phyloP scores from a whole-genome alignment of 2,888 invertebrate species.

The Drosophila fungiperda region DNA sequence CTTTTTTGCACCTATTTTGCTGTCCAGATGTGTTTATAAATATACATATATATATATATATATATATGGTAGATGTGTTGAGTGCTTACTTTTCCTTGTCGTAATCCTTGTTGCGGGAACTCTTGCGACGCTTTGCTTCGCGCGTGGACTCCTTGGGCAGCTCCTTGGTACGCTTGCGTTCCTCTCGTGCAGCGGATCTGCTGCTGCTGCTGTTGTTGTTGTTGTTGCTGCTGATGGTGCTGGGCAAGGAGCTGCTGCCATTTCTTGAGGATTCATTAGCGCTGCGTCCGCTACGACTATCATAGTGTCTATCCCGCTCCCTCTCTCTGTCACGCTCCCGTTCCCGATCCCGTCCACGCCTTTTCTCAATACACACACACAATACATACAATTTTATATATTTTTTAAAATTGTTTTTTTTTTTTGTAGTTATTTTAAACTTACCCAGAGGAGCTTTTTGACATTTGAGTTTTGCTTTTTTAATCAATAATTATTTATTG shows the following conservation, averaged over 20 bases:
- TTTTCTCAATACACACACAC: not conserved
- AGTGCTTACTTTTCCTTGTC: conserved; percentile 77
- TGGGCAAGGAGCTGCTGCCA: conserved; percentile 48
- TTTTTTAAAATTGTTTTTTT: not conserved
- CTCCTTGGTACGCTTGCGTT: conserved; percentile 73
- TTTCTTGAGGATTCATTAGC: conserved; percentile 69
- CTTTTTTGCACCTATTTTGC: not conserved
- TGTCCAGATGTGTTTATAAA: not conserved
- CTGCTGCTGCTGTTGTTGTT: conserved; percentile 47
- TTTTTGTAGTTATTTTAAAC: conserved; percentile 17
- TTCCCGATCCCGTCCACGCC: conserved; percentile 66
- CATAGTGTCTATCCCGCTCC: conserved; percentile 76
- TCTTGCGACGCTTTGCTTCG: conserved; percentile 82
- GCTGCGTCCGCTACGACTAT: conserved; percentile 41
- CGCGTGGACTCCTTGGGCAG: conserved; percentile 61
- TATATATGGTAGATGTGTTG: not conserved
- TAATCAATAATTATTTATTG: not conserved
- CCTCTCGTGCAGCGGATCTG: conserved; percentile 68
- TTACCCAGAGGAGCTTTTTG: conserved; percentile 67
- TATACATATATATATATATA: not conserved
- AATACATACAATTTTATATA: not conserved
- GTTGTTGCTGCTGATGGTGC: conserved; percentile 42
- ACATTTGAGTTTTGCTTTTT: conserved; percentile 47
- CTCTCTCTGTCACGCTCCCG: conserved; percentile 77
- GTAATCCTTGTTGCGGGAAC: conserved; percentile 80